phyloP scores from a whole-genome alignment of 2,888 invertebrate genomes.

The Adela reaumurella region DNA sequence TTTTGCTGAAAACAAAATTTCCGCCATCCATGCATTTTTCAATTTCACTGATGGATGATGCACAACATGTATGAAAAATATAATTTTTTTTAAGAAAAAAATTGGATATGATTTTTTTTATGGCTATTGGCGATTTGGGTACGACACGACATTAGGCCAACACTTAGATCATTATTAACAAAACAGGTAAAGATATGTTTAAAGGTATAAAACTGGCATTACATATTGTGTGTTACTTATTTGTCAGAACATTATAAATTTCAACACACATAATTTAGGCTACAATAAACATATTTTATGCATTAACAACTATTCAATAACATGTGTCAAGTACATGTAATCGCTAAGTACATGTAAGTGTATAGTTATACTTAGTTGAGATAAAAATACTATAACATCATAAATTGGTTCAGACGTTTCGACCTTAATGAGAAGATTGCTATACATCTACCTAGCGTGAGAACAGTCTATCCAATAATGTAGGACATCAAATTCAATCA shows the following conservation, averaged over 20 bases:
- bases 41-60: no score
- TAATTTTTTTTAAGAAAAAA: no score
- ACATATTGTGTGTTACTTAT: slow-evolving; percentile 20
- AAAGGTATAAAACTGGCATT: slow-evolving; percentile 35
- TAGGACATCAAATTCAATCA: no score
- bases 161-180: no score
- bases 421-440: slow-evolving; percentile 14
- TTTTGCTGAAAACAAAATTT: no score
- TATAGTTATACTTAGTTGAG: slow-evolving; percentile 12
- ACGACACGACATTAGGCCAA: no score
- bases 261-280: slow-evolving; percentile 24
- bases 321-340: slow-evolving; percentile 6
- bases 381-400: slow-evolving; percentile 18
- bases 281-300: slow-evolving; percentile 20
- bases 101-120: no score
- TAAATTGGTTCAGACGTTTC: slow-evolving; percentile 18
- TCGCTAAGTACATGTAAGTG: slow-evolving; percentile 7
- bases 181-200: no score
- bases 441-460: neutral
- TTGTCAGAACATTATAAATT: slow-evolving; percentile 26
- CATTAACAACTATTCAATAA: slow-evolving; percentile 27
- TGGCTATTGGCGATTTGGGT: no score
- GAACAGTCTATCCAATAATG: no score
- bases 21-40: no score
- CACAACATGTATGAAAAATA: no score